These are phyloP conservation scores for Astreopora myriophthalma DNA, from an alignment of 64 coral and sea anemone species.

Conservation along the genomic window DNA sequence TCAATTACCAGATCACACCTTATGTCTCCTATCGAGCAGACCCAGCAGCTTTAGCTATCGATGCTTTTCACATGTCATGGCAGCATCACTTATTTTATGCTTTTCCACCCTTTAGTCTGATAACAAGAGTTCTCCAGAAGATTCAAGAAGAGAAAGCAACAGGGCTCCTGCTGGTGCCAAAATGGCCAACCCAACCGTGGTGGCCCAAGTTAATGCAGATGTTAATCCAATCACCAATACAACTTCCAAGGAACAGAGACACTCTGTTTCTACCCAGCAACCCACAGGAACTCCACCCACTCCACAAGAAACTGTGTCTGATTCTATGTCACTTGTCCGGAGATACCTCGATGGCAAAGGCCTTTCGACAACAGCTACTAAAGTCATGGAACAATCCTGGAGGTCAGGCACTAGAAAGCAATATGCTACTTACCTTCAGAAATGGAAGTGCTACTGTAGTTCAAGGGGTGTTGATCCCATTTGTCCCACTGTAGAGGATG, in stretches of 20 bases:
- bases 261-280: constrained; percentile 10
- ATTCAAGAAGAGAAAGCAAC: constrained; percentile 28
- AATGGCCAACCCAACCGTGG: constrained; percentile 53
- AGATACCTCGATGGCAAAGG: constrained; percentile 27
- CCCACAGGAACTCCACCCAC: constrained; percentile 3
- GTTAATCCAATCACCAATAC: not conserved
- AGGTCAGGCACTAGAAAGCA: constrained; percentile 27
- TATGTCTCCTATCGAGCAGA: too few relatives aligned
- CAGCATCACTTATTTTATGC: constrained; percentile 15
- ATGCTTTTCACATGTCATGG: constrained; percentile 33
- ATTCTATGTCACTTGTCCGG: constrained; percentile 47
- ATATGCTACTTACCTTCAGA: constrained; percentile 24
- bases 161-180: constrained; percentile 35
- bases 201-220: constrained; percentile 16
- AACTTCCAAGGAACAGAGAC: constrained; percentile 32
- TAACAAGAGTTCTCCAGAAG: constrained; percentile 21
- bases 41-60: not conserved
- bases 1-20: not conserved
- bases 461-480: constrained; percentile 24
- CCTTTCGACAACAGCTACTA: constrained; percentile 47
- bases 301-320: constrained; percentile 21
- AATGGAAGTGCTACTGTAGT: constrained; percentile 26
- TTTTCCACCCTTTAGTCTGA: constrained; percentile 36
- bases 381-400: constrained; percentile 38
- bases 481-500: constrained; percentile 23